A percentile compares a stretch with the other conserved stretches of the same genome.
phyloP scores from a whole-genome alignment of 2,888 invertebrate species.

The Aphidius colemani region DNA sequence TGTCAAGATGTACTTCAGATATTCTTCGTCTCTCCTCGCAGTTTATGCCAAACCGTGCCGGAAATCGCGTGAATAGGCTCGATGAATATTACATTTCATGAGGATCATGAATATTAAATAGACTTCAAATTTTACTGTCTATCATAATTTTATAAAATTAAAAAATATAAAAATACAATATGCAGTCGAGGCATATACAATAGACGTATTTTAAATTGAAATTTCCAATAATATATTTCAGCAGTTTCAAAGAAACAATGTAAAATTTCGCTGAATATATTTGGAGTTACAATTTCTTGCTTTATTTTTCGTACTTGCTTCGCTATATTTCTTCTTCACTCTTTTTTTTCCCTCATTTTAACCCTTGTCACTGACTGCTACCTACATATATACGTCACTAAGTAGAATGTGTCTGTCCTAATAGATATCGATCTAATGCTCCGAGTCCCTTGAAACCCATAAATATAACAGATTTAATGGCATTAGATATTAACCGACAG shows the following conservation, averaged over 20 bases:
- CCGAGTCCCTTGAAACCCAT: too few species aligned
- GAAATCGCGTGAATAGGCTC: slow-evolving; percentile 15
- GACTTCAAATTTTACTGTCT: not conserved
- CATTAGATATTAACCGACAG: slow-evolving; percentile 20
- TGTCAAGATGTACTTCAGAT: not conserved
- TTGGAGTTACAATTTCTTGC: too few species aligned
- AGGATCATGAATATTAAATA: slow-evolving; percentile 22
- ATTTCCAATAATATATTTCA: too few species aligned
- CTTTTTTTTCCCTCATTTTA: not conserved
- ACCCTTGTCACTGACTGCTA: slow-evolving; percentile 2
- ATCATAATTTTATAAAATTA: too few species aligned
- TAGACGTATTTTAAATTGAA: not conserved
- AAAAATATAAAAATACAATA: too few species aligned
- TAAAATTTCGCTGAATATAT: too few species aligned
- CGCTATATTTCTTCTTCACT: not conserved
- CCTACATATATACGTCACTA: not conserved
- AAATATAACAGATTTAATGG: slow-evolving; percentile 20
- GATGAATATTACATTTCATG: slow-evolving; percentile 22
- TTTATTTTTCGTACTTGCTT: not conserved
- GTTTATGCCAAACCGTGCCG: not conserved
- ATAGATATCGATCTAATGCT: slow-evolving; percentile 9
- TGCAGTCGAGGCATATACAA: too few species aligned
- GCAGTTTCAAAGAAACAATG: too few species aligned
- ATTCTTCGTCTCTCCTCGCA: too few species aligned
- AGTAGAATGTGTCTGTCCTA: not conserved